Percentiles rank a stretch among this genome's conserved stretches.
phyloP scores from a whole-genome alignment of 2,797 vertebrate genomes.

The Scyliorhinus canicula region DNA sequence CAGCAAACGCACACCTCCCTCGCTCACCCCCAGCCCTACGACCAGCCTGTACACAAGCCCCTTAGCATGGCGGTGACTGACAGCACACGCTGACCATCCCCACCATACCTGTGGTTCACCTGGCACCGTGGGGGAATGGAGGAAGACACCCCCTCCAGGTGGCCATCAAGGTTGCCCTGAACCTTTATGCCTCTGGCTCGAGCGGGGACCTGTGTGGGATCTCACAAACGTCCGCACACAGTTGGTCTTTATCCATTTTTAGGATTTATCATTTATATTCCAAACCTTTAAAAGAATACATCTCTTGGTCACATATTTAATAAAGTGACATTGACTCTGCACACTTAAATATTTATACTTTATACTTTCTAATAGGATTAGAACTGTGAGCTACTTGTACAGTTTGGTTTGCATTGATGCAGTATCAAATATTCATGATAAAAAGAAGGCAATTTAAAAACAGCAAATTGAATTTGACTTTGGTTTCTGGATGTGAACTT shows the following conservation, averaged over 20 bases:
- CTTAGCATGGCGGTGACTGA: too few relatives aligned
- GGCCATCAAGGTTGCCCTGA: too few relatives aligned
- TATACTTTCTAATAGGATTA: not conserved
- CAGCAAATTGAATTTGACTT: constrained; percentile 11
- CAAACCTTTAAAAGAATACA: not conserved
- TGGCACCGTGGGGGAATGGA: too few relatives aligned
- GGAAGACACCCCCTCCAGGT: too few relatives aligned
- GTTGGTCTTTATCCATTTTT: not conserved
- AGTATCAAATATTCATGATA: not conserved
- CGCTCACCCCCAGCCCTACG: too few relatives aligned
- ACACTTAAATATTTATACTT: not conserved
- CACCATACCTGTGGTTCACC: too few relatives aligned
- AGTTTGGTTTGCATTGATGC: not conserved
- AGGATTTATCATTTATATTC: not conserved
- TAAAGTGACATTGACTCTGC: not conserved
- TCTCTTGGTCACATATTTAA: not conserved
- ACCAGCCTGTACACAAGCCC: too few relatives aligned
- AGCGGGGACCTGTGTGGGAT: too few relatives aligned
- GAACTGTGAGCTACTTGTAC: not conserved
- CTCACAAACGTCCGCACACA: too few relatives aligned
- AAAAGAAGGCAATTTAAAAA: constrained; percentile 6
- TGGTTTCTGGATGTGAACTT: not conserved
- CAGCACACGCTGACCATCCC: too few relatives aligned
- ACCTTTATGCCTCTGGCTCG: too few relatives aligned
- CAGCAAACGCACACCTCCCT: too few relatives aligned